Evolutionary conservation across 1,140 invertebrate genomes (phyloP), one percentile per base, ranked within the genome.

Genomic region (Neodiprion fabricii): DNA sequence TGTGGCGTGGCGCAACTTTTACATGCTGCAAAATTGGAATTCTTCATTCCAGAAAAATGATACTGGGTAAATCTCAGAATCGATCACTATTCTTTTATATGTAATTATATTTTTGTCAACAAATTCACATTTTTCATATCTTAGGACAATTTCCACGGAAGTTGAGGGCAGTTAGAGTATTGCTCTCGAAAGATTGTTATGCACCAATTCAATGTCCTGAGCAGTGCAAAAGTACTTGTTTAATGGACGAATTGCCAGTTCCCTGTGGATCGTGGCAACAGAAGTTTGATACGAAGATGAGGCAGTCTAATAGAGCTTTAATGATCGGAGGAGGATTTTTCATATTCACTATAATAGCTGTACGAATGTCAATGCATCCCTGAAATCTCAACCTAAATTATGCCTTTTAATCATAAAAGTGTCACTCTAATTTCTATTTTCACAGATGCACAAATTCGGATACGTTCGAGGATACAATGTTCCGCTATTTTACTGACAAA

Each of bases 261-360:
- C 79, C 77, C 14, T 23, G 78, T 48, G 80, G 79, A 48, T 72
- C 61, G 71, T 81, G 81, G 81, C 28, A 78, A 48, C 76, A 81
- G 23, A 11, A 77, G 14, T 79, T 76, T 67, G 70, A 79, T 0
- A 65, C 21, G 48, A 67, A 74, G 1, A 80, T 79, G 72, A 74
- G 73, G 28, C 70, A 72, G 47, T 28, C 72, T 17, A 79, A 69
- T 11, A 48, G 65, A 74, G 68, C 69, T 48, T 48, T 71, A 21
- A 48, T 71, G n/a, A 71, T 71, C 23, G 23, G 5, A 10, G 48
- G 23, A 48, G 70, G 70, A 47, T 71, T 71, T 21, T 71, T 71
- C 23, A 12, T 71, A 47, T 10, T 48, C 14, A 71, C 70, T 48
- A 12, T 71, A 17, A 47, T 71, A 12, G 48, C 10, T 48, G 70